Conservation (phyloP, 2,888 invertebrate genomes). For the Andrena fulva region DNA sequence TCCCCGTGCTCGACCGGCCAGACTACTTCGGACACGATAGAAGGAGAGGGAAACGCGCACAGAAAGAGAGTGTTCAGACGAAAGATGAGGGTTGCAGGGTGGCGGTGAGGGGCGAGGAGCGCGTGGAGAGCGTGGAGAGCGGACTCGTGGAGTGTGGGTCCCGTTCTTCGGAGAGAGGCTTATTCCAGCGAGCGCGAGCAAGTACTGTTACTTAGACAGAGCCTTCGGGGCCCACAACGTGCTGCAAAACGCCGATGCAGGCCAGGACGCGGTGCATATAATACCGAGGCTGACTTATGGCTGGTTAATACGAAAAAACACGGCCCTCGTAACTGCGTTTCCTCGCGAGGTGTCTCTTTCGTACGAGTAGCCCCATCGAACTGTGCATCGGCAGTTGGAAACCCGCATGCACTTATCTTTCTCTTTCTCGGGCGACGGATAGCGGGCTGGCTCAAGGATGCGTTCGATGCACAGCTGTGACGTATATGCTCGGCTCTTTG, state of each 20-base stretch:
- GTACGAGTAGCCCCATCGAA: conserved; percentile 1
- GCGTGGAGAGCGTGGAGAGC: conserved; percentile 60
- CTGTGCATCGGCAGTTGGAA: conserved; percentile 13
- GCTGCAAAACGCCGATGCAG: conserved; percentile 64
- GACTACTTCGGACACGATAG: conserved; percentile 68
- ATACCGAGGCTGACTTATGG: conserved; percentile 13
- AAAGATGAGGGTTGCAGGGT: conserved; percentile 3
- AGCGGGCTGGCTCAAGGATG: conserved; percentile 9
- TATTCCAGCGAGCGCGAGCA: conserved; percentile 72
- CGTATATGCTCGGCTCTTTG: background rate
- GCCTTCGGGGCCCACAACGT: conserved; percentile 69
- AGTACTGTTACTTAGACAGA: conserved; percentile 79
- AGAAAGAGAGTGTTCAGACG: conserved; percentile 42
- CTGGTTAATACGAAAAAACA: background rate
- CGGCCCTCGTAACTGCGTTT: background rate
- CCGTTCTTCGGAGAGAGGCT: conserved; percentile 76
- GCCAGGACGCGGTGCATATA: conserved; percentile 52
- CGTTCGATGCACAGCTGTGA: background rate
- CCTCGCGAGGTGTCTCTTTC: conserved; percentile 1
- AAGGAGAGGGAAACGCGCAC: conserved; percentile 43
- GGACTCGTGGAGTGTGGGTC: conserved; percentile 70
- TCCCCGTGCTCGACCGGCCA: conserved; percentile 73
- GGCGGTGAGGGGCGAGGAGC: conserved; percentile 25
- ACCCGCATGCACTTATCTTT: conserved; percentile 22
- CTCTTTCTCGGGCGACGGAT: background rate